phyloP scores from a whole-genome alignment of 2,113 vertebrate species.

The Eleginops maclovinus region DNA sequence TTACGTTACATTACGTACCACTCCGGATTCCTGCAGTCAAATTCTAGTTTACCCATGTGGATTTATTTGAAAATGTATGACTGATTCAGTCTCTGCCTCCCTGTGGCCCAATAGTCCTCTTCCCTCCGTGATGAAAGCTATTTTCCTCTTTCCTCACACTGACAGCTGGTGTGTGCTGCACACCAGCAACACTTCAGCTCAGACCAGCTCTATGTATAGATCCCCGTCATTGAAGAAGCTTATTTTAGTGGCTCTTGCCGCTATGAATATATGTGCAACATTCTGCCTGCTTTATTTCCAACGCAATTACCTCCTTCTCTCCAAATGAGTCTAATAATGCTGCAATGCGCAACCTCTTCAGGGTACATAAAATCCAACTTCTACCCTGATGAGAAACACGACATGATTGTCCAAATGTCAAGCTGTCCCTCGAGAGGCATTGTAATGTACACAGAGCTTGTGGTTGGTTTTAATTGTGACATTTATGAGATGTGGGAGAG shows the following conservation, averaged over 20 bases:
- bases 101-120: conserved; percentile 59
- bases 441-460: conserved; percentile 70
- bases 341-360: conserved; percentile 65
- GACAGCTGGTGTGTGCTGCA: conserved; percentile 78
- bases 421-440: conserved; percentile 70
- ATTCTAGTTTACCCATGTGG: conserved; percentile 62
- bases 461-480: conserved; percentile 80
- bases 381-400: conserved; percentile 63
- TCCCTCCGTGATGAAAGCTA: conserved; percentile 73
- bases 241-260: conserved; percentile 59
- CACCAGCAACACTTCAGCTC: conserved; percentile 76
- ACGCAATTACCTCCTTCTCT: conserved; percentile 58
- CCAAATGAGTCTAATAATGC: conserved; percentile 66
- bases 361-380: conserved; percentile 63
- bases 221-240: conserved; percentile 61
- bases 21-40: conserved; percentile 54
- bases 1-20: conserved; percentile 35
- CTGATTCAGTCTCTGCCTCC: conserved; percentile 66
- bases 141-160: conserved; percentile 73
- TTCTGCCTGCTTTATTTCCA: conserved; percentile 57
- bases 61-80: conserved; percentile 69
- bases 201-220: conserved; percentile 78
- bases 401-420: conserved; percentile 82
- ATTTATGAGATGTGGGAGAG: conserved; percentile 78
- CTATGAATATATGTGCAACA: conserved; percentile 72